These are phyloP conservation scores for Mustelus asterias DNA, from an alignment of 2,113 vertebrate genomes.

Conservation along the genomic window DNA sequence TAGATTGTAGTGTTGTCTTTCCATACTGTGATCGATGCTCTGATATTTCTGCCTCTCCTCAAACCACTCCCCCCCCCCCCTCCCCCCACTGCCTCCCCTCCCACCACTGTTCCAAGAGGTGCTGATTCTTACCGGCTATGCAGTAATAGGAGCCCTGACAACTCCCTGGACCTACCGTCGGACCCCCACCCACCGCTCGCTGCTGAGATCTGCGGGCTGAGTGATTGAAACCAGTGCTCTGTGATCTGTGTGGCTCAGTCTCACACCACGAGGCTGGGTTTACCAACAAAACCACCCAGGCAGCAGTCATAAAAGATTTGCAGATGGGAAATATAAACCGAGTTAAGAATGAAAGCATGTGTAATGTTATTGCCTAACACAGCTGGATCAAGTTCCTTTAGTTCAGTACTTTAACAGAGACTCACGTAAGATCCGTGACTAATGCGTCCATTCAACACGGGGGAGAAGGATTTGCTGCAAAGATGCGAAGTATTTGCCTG, in stretches of 20 bases:
- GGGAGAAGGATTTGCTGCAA: not conserved
- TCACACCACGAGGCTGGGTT: not conserved
- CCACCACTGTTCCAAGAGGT: not conserved
- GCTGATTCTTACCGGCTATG: not conserved
- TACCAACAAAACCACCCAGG: not conserved
- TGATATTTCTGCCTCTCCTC: not conserved
- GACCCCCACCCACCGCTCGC: not conserved
- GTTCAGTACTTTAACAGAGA: not conserved
- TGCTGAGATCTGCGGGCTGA: not conserved
- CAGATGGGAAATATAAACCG: not conserved
- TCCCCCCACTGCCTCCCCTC: not conserved
- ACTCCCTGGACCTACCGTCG: not conserved
- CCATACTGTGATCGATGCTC: not conserved
- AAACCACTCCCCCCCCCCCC: too few relatives aligned
- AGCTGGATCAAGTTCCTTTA: not conserved
- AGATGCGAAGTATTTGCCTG: not conserved
- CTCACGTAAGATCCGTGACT: not conserved
- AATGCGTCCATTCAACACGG: not conserved
- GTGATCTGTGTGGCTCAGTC: not conserved
- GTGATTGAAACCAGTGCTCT: not conserved
- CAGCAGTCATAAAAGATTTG: not conserved
- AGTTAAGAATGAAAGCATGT: not conserved
- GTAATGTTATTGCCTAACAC: not conserved
- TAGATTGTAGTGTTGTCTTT: not conserved
- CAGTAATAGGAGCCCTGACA: not conserved